phyloP scores from a whole-genome alignment of 2,888 invertebrate species.

The Eristalinus sepulchralis region DNA sequence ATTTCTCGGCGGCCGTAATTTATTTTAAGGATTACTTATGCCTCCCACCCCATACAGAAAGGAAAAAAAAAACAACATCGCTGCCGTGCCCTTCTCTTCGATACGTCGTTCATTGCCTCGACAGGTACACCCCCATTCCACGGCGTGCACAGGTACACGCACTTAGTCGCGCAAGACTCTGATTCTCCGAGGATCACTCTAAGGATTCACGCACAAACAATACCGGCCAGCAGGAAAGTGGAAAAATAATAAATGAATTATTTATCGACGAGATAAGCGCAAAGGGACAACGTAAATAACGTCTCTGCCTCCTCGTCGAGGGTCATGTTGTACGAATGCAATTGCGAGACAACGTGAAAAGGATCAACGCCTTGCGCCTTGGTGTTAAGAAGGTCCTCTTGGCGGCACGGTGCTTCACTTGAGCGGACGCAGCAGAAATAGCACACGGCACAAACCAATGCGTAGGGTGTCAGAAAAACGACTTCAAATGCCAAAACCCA shows the following conservation, averaged over 20 bases:
- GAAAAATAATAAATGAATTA: conserved; percentile 59
- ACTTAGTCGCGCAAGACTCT: not conserved
- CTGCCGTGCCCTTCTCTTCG: not conserved
- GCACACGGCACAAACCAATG: not conserved
- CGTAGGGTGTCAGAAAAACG: not conserved
- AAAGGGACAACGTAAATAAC: conserved; percentile 66
- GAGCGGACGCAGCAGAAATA: conserved; percentile 44
- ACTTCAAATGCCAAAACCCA: not conserved
- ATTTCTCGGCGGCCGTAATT: conserved; percentile 53
- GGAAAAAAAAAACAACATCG: not conserved
- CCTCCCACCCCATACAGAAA: conserved; percentile 18
- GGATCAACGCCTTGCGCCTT: conserved; percentile 52
- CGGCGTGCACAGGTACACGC: not conserved
- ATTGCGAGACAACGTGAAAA: conserved; percentile 39
- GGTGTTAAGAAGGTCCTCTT: conserved; percentile 56
- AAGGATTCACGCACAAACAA: not conserved
- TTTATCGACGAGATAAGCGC: conserved; percentile 54
- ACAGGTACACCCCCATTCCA: not conserved
- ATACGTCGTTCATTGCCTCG: not conserved
- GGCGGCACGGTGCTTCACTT: conserved; percentile 26
- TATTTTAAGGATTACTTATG: conserved; percentile 57
- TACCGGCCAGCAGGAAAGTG: not conserved
- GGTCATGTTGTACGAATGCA: conserved; percentile 53
- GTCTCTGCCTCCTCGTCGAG: not conserved
- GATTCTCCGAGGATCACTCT: conserved; percentile 23